Evolutionary conservation across 2,888 invertebrate genomes (phyloP), one percentile per base, ranked within the genome.

Genomic region (Nasonia oneida): DNA sequence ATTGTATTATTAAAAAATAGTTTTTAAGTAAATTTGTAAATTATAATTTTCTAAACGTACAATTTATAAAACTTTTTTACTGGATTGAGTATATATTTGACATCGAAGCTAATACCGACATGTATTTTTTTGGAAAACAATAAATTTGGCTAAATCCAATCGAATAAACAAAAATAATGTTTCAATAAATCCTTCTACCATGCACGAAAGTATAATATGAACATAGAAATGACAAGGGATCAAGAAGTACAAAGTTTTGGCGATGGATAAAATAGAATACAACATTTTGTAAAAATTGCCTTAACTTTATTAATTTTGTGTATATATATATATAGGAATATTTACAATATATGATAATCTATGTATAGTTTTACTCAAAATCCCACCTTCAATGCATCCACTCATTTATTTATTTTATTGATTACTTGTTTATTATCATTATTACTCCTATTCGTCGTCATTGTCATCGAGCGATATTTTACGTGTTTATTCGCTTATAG

Each of bases 231-330:
- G 6, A 23, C 10, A 57, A 76, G 5, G 39, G 29, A 29, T 29
- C 1, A 53, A 6, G 39, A 12, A 42, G 8, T 61, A 61, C 2
- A 3, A 61, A n/a, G 8, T 18, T 18, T 18, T 53, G 53, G 15
- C 53, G 5, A 61, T 6, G 5, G 23, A 23, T 61, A 81, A 70
- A 53, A 77, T 18, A 53, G 18, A 15, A 14, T 29, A 42, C 12
- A 47, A 39, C 23, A 42, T 71, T 90, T 90, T 89, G 90, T 92
- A 92, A 92, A 92, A 92, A 92, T 91, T 91, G 90, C 90, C 91
- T 91, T 91, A 91, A 91, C 89, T 93, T 92, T 92, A 92, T 92
- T 91, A 90, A 89, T 90, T 86, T 91, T 91, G 91, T 92, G 91
- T 92, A 86, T 53, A 53, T 92, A 86, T 53, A 53, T 92, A 53